Percentiles rank a stretch among this genome's conserved stretches.
phyloP scores from a whole-genome alignment of 2,888 invertebrate genomes.

The Folsomia manolachei region DNA sequence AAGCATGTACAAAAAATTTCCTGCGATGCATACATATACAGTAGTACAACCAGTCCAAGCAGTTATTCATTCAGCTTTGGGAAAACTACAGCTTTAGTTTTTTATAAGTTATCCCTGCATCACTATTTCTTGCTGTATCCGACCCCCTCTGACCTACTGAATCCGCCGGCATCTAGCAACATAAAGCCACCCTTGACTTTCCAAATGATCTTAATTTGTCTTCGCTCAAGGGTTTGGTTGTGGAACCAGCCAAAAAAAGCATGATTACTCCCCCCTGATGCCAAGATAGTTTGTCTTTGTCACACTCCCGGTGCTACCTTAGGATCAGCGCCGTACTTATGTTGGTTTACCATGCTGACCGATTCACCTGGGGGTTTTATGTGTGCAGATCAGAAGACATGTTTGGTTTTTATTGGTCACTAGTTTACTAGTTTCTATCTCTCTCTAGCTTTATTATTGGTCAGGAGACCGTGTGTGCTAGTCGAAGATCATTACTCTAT shows the following conservation, averaged over 20 bases:
- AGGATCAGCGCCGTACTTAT: too few species aligned
- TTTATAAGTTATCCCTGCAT: not conserved
- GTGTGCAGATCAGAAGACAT: too few species aligned
- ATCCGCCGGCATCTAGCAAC: not conserved
- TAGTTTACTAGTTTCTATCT: too few species aligned
- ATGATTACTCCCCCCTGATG: not conserved
- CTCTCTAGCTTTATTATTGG: too few species aligned
- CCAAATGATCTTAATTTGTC: conserved; percentile 9
- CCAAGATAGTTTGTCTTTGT: conserved; percentile 7
- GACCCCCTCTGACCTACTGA: not conserved
- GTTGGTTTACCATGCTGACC: not conserved
- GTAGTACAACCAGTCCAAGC: not conserved
- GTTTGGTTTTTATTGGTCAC: not conserved
- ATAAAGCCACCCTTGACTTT: not conserved
- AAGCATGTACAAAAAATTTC: too few species aligned
- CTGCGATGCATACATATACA: too few species aligned
- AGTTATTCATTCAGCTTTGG: not conserved
- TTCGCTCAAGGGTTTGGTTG: not conserved
- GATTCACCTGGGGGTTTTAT: not conserved
- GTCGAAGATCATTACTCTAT: not conserved
- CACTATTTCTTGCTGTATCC: not conserved
- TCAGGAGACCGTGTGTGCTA: not conserved
- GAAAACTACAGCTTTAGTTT: not conserved
- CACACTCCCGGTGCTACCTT: too few species aligned
- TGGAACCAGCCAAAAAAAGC: not conserved